Conservation (phyloP, 2,797 vertebrate genomes). For the Ataeniobius toweri region DNA sequence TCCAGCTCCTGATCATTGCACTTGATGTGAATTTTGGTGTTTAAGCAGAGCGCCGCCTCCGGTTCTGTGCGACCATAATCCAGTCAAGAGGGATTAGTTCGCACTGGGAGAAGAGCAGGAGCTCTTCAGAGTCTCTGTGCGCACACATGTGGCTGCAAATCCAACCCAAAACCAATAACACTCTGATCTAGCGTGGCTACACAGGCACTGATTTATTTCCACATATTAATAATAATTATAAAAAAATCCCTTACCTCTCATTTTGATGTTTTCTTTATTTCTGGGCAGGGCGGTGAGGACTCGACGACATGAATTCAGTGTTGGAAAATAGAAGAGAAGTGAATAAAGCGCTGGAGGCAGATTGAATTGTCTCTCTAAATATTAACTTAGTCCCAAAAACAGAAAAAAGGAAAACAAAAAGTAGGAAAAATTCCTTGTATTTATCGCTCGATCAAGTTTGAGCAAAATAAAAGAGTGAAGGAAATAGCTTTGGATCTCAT, state of each 20-base stretch:
- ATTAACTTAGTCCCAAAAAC: slow-evolving; percentile 53
- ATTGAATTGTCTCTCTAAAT: slow-evolving; percentile 47
- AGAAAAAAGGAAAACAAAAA: neutral
- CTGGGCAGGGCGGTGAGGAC: slow-evolving; percentile 33
- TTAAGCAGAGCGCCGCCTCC: slow-evolving; percentile 21
- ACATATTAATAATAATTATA: neutral
- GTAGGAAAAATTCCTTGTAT: slow-evolving; percentile 44
- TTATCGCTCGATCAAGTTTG: slow-evolving; percentile 68
- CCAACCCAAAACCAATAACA: slow-evolving; percentile 4
- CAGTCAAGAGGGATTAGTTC: slow-evolving; percentile 72
- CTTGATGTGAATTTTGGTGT: neutral
- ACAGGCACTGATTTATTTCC: neutral
- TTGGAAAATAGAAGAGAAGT: slow-evolving; percentile 13
- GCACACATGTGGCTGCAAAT: slow-evolving; percentile 61
- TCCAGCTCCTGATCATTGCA: slow-evolving; percentile 1
- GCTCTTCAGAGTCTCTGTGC: slow-evolving; percentile 45
- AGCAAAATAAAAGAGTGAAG: slow-evolving; percentile 48
- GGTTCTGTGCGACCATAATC: slow-evolving; percentile 59
- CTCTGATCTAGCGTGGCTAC: slow-evolving; percentile 20
- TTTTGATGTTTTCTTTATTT: slow-evolving; percentile 58
- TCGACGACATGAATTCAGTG: slow-evolving; percentile 63
- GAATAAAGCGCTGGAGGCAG: slow-evolving; percentile 41
- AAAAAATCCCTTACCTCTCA: slow-evolving; percentile 78
- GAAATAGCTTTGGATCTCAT: slow-evolving; percentile 64
- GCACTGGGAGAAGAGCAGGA: slow-evolving; percentile 62